phyloP scores from a whole-genome alignment of 1,140 invertebrate genomes.

The Drosophila hydei region DNA sequence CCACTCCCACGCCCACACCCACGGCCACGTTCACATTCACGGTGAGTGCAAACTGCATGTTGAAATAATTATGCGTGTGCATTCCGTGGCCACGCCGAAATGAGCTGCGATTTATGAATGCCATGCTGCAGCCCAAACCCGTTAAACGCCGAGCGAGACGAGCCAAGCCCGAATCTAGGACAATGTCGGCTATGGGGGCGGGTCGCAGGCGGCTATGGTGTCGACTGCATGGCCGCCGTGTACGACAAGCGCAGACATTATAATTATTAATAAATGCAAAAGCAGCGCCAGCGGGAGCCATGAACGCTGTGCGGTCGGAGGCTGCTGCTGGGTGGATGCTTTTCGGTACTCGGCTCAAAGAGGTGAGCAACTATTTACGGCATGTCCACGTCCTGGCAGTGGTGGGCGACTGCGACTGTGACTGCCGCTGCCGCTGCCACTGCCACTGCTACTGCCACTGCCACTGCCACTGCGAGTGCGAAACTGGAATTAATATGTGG shows the following conservation, averaged over 20 bases:
- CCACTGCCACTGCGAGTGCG: constrained; percentile 46
- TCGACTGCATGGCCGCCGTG: constrained; percentile 29
- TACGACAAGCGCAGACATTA: constrained; percentile 75
- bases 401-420: neutral
- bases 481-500: constrained; percentile 81
- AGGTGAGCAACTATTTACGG: constrained; percentile 73
- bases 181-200: neutral
- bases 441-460: constrained; percentile 41
- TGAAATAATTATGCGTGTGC: constrained; percentile 82
- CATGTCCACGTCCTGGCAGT: constrained; percentile 54
- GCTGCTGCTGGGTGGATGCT: neutral
- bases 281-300: constrained; percentile 33
- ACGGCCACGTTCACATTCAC: neutral
- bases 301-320: constrained; percentile 1
- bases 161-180: constrained; percentile 9
- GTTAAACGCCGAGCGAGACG: constrained; percentile 16
- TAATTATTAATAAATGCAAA: constrained; percentile 82
- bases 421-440: no score
- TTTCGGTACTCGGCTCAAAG: constrained; percentile 1
- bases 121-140: constrained; percentile 37
- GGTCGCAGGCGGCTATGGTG: constrained; percentile 5
- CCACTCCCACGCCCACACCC: neutral
- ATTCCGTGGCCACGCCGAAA: constrained; percentile 80
- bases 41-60: constrained; percentile 60
- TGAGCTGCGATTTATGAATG: constrained; percentile 82